Percentiles rank a stretch among this genome's conserved stretches.
Conservation (phyloP, 2,888 invertebrate genomes). For the Latheticus oryzae region DNA sequence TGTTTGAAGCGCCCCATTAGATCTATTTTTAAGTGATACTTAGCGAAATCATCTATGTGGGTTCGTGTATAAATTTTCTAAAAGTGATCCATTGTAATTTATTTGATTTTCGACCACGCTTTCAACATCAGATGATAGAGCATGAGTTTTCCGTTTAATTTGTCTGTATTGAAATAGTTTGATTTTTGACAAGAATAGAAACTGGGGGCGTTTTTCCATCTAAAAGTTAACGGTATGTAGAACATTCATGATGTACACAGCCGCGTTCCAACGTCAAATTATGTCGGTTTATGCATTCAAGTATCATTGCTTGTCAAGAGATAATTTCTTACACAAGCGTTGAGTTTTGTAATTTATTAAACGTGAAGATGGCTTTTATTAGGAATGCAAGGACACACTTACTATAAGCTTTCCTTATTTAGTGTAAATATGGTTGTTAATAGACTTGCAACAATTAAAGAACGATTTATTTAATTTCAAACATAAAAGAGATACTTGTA, state of each 20-base stretch:
- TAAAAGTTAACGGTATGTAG: slow-evolving; percentile 18
- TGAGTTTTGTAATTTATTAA: slow-evolving; percentile 4
- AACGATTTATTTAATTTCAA: too few species aligned
- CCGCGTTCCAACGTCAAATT: slow-evolving; percentile 26
- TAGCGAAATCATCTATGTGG: slow-evolving; percentile 14
- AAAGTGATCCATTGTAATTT: slow-evolving; percentile 15
- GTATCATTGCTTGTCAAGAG: slow-evolving; percentile 2
- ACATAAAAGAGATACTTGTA: too few species aligned
- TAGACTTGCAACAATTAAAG: too few species aligned
- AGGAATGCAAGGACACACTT: too few species aligned
- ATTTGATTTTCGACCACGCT: slow-evolving; percentile 29
- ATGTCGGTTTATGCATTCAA: slow-evolving; percentile 17
- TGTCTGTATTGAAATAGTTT: slow-evolving; percentile 9
- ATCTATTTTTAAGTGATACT: slow-evolving; percentile 21
- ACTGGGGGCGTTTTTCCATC: slow-evolving; percentile 27
- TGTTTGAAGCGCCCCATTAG: too few species aligned
- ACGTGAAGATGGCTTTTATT: too few species aligned
- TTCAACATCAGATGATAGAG: slow-evolving; percentile 16
- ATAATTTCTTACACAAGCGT: slow-evolving; percentile 3
- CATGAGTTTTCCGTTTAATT: slow-evolving; percentile 9
- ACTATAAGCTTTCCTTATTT: too few species aligned
- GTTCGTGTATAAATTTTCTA: slow-evolving; percentile 23
- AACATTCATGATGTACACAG: slow-evolving; percentile 19
- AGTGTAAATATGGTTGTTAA: too few species aligned
- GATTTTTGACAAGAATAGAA: slow-evolving; percentile 26